Conservation (phyloP, 2,797 vertebrate species). For the Vultur gryphus region DNA sequence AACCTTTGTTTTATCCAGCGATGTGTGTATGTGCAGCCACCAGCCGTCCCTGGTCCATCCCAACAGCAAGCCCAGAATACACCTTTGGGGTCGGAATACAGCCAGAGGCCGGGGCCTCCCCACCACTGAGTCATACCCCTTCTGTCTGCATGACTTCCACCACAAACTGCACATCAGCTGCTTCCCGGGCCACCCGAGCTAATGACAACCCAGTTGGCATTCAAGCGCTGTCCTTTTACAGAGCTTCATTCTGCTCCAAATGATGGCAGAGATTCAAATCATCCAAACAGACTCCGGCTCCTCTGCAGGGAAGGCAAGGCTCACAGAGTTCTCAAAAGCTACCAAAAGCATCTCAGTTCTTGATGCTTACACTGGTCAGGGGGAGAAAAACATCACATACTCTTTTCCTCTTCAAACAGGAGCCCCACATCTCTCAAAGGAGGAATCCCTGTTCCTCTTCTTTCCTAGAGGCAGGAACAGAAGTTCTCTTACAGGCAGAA, state of each 20-base stretch:
- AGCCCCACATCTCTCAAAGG: background rate
- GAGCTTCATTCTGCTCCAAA: conserved; percentile 46
- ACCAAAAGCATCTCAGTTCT: background rate
- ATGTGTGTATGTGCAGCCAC: background rate
- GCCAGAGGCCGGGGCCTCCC: background rate
- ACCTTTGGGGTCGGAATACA: background rate
- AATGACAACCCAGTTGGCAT: conserved; percentile 27
- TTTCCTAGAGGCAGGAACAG: background rate
- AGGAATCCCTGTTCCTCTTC: background rate
- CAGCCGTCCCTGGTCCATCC: background rate
- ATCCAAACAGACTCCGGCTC: background rate
- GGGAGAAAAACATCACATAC: background rate
- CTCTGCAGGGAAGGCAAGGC: background rate
- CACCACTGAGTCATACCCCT: background rate
- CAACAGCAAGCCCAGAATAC: background rate
- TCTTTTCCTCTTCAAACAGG: background rate
- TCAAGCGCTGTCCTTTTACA: conserved; percentile 4
- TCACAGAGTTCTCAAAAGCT: background rate
- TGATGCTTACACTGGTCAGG: background rate
- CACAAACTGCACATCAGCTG: conserved; percentile 33
- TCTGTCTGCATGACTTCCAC: conserved; percentile 34
- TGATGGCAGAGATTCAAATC: conserved; percentile 28
- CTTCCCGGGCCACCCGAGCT: background rate
- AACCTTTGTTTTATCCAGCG: background rate
- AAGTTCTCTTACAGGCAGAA: background rate